These are phyloP conservation scores for Pelecanoides urinatrix DNA, from an alignment of 2,113 vertebrate species.

Conservation along the genomic window DNA sequence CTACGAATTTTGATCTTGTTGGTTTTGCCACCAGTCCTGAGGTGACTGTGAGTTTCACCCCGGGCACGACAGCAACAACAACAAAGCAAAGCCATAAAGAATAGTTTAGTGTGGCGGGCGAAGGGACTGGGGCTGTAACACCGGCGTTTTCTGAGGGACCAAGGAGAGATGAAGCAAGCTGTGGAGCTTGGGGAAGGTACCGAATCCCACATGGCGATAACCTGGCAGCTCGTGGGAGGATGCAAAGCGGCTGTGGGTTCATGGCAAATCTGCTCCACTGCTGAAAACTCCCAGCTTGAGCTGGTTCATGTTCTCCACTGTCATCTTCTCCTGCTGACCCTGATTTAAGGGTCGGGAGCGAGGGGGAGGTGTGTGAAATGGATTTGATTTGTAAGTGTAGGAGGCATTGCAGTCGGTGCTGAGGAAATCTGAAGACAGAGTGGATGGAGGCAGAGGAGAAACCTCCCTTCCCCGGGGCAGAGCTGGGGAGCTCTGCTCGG, in stretches of 20 bases:
- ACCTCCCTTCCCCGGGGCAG: not conserved
- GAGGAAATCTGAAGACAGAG: not conserved
- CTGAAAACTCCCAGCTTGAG: too few relatives aligned
- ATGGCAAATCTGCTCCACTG: not conserved
- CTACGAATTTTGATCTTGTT: not conserved
- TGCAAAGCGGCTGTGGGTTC: not conserved
- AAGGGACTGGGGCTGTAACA: not conserved
- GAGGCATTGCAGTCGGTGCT: not conserved
- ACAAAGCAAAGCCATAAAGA: not conserved
- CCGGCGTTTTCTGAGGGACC: not conserved
- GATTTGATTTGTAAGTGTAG: not conserved
- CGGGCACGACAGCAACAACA: too few relatives aligned
- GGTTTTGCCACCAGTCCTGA: not conserved
- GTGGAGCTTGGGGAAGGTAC: not conserved
- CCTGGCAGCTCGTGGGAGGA: not conserved
- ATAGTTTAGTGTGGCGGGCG: not conserved
- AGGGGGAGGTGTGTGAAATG: not conserved
- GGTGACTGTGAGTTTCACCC: not conserved
- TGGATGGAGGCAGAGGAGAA: not conserved
- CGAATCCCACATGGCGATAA: fast-evolving
- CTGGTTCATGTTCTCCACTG: not conserved
- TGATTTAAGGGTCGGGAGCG: not conserved
- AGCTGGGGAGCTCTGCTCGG: not conserved
- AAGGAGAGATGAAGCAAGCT: not conserved
- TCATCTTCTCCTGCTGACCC: not conserved